A percentile compares a stretch with the other conserved stretches of the same genome.
phyloP scores from a whole-genome alignment of 2,888 invertebrate genomes.

The Miltochrista miniata region DNA sequence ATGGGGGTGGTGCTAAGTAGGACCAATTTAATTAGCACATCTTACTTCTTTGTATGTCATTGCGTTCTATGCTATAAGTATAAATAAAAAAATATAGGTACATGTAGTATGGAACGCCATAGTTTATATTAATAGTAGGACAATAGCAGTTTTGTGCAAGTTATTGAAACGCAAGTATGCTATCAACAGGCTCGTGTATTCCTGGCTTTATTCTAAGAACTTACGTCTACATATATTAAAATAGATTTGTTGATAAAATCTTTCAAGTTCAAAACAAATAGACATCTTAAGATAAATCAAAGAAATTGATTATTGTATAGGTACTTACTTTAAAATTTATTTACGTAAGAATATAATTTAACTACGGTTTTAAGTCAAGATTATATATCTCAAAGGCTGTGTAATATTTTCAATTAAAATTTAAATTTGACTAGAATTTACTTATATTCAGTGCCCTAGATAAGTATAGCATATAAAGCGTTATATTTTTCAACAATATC shows the following conservation, averaged over 20 bases:
- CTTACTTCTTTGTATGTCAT: too few species aligned
- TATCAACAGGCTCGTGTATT: too few species aligned
- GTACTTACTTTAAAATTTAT: conserved; percentile 23
- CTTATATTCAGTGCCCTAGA: conserved; percentile 63
- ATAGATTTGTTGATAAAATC: conserved; percentile 81
- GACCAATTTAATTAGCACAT: too few species aligned
- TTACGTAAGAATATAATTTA: conserved; percentile 44
- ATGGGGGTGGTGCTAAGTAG: too few species aligned
- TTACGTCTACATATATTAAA: conserved; percentile 59
- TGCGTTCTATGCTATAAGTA: too few species aligned
- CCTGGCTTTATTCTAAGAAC: conserved; percentile 24
- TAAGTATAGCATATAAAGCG: conserved; percentile 42
- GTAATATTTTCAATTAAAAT: conserved; percentile 59
- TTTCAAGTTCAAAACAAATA: conserved; percentile 68
- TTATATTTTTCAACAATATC: conserved; percentile 27
- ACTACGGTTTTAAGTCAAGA: conserved; percentile 40
- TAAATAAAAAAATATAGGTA: too few species aligned
- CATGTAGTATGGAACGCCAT: too few species aligned
- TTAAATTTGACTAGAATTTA: conserved; percentile 76
- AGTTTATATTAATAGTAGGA: too few species aligned
- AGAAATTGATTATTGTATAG: conserved; percentile 39
- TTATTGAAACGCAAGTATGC: too few species aligned
- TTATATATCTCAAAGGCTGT: conserved; percentile 52
- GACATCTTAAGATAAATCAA: conserved; percentile 49
- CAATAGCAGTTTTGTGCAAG: too few species aligned